Evolutionary conservation across 2,797 vertebrate species (phyloP), one percentile per base, ranked within the genome.

Genomic region (Valencia hispanica): DNA sequence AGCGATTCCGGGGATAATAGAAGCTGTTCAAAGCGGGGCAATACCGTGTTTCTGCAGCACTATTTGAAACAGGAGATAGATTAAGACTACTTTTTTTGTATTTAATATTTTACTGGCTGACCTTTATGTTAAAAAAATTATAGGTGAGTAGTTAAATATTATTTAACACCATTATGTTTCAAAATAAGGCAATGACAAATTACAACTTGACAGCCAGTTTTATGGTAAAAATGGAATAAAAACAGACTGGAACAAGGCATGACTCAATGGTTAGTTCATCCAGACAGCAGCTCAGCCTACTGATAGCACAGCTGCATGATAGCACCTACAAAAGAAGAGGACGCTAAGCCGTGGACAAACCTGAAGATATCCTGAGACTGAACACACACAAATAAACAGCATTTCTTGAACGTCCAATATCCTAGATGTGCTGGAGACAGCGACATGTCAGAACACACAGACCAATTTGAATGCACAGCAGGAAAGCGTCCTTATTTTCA

Each of bases 391-490:
- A 91, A 94, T 90, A 92, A 94, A 92, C 88, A 90, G 85, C 85
- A 72, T 91, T 90, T 86, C 76, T 10, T 70, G 71, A 76, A 55
- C 74, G 57, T 86, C 87, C 91, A 92, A 94, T 94, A 90, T 88
- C 65, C 12, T 69, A 87, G 93, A 92, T 82, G 86, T 73, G 80
- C 89, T 84, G 80, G 77, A 65, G 61, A 88, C 88, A 87, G 92
- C 82, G 74, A 85, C 89, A 89, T 93, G 94, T 94, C 94, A 94
- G 87, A 91, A 90, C 72, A 87, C 51, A 73, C 72, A 15, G 86
- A 82, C 73, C 93, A 93, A 94, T 95, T 94, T 94, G 88, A 92
- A 94, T 93, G 89, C 94, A 83, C 93, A 93, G 91, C 91, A n/a
- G 90, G 88, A 86, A 84, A 55, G 55, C 53, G 77, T 78, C 79